A percentile compares a stretch with the other conserved stretches of the same genome.
Conservation (phyloP, 1,140 invertebrate species). For the Formica exsecta region DNA sequence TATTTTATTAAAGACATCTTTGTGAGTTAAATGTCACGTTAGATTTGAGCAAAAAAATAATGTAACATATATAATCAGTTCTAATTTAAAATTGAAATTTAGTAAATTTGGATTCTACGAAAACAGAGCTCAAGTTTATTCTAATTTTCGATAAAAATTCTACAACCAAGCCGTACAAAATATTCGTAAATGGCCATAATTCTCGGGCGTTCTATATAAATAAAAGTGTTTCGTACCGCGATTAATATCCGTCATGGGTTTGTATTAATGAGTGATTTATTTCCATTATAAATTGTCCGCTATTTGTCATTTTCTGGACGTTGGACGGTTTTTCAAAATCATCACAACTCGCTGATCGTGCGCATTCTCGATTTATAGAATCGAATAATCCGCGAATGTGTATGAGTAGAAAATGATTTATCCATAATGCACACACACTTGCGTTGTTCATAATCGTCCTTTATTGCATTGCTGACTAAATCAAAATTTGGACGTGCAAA, state of each 20-base stretch:
- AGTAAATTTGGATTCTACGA: neutral
- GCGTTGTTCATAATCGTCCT: constrained; percentile 38
- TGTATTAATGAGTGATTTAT: constrained; percentile 26
- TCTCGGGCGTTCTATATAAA: neutral
- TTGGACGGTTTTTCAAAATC: constrained; percentile 32
- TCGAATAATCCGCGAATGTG: constrained; percentile 37
- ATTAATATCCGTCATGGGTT: neutral
- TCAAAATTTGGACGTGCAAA: constrained; percentile 40
- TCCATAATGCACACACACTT: constrained; percentile 43
- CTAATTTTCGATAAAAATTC: neutral
- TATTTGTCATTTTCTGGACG: constrained; percentile 38
- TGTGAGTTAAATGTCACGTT: neutral
- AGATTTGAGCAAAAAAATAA: neutral
- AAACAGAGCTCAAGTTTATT: neutral
- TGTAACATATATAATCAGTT: neutral
- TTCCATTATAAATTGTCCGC: constrained; percentile 12
- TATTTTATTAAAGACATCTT: constrained; percentile 2
- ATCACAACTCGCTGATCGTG: neutral
- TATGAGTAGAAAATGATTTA: constrained; percentile 36
- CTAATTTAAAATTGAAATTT: neutral
- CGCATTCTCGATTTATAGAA: constrained; percentile 24
- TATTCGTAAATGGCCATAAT: neutral
- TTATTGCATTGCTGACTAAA: constrained; percentile 56
- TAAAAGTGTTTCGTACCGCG: neutral
- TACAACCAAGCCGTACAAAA: neutral